These are phyloP conservation scores for Cheilosia urbana DNA, from an alignment of 2,888 invertebrate species.

Conservation along the genomic window DNA sequence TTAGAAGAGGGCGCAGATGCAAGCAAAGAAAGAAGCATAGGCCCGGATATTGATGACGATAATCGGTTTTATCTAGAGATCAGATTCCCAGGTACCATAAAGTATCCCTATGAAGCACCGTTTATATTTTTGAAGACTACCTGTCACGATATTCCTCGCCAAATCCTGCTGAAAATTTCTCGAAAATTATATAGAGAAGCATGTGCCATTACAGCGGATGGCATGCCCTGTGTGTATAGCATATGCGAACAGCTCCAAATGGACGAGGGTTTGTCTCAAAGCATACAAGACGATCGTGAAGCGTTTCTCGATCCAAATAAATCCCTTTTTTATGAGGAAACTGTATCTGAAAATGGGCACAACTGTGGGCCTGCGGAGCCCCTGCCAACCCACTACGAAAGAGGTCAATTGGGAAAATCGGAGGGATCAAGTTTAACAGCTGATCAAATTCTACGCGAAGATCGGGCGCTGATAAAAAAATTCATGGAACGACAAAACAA, in stretches of 20 bases:
- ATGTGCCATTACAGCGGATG: conserved; percentile 86
- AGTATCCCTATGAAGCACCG: conserved; percentile 91
- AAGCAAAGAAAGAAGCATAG: conserved; percentile 76
- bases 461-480: conserved; percentile 86
- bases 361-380: conserved; percentile 79
- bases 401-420: conserved; percentile 85
- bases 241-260: conserved; percentile 89
- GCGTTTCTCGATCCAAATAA: conserved; percentile 85
- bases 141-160: conserved; percentile 87
- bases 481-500: conserved; percentile 87
- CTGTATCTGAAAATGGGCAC: conserved; percentile 77
- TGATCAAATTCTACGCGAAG: conserved; percentile 86
- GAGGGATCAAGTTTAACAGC: conserved; percentile 85
- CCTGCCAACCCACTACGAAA: conserved; percentile 87
- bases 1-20: conserved; percentile 78
- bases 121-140: conserved; percentile 88
- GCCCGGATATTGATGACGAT: conserved; percentile 80
- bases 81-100: conserved; percentile 88
- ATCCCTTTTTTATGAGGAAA: conserved; percentile 86
- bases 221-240: conserved; percentile 89
- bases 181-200: conserved; percentile 89
- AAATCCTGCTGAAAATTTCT: conserved; percentile 87
- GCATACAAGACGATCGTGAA: conserved; percentile 85
- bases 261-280: conserved; percentile 87
- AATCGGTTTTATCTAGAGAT: conserved; percentile 89